Evolutionary conservation across 2,113 vertebrate species (phyloP), one percentile per base, ranked within the genome.

Genomic region (Pseudorectes ferrugineus): DNA sequence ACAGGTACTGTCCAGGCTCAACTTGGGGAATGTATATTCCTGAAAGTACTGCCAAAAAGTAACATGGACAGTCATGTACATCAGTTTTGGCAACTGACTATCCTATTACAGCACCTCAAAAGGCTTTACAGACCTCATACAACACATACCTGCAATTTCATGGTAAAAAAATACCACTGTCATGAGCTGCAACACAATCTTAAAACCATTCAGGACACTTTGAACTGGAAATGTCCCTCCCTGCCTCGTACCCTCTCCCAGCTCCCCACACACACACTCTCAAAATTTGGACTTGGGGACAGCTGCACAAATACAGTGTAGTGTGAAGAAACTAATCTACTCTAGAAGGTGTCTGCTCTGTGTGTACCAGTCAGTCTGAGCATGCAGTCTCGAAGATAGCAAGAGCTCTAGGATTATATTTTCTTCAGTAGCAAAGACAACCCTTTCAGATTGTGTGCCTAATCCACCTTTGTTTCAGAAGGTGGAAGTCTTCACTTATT

Each of bases 231-330:
- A 43, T 0, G 0, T n/a, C 4, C 19, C 2, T 8, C 14, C 7
- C 3, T 4, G 6, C 43, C 12, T 52, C 0, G 0, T 3, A 6
- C 7, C 19, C 16, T 66, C 16, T 12, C 23, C 2, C 4, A 9
- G 23, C 9, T 6, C 10, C 17, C 8, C 5, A 11, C 14, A 7
- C 35, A 8, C 17, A 18, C 20, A 12, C 8, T 5, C 13, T 35
- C 33, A 36, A 43, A 48, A 18, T 48, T 40, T 4, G 10, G 12
- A n/a, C 5, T 4, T 67, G 26, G 14, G 13, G 24, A 67, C 18
- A 62, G 20, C 13, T 57, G 36, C 17, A 71, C 14, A 79, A 79
- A 51, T 55, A 51, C 81, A 61, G 2, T 26, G 29, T 20, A 22
- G 35, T 49, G 26, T 51, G 42, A 78, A 45, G 14, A 59, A 66